A percentile compares a stretch with the other conserved stretches of the same genome.
Conservation (phyloP, 92 coral and sea anemone genomes). For the Porites cylindrica region DNA sequence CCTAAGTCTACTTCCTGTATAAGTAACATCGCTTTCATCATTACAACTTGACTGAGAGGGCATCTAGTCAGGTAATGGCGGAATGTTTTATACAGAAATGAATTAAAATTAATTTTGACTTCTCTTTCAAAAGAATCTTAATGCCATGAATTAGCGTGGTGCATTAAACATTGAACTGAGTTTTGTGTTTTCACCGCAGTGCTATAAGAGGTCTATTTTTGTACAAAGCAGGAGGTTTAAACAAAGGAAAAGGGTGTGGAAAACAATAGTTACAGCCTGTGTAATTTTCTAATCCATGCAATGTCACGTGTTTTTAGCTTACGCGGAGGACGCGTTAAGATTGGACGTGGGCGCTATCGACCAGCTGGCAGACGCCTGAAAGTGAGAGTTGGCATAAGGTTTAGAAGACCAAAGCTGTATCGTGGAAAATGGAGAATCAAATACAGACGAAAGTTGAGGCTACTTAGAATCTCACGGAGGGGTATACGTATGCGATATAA, state of each 20-base stretch:
- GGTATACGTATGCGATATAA: background rate
- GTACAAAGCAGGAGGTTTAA: no score
- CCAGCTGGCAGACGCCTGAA: constrained; percentile 1
- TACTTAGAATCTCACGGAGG: background rate
- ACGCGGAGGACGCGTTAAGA: background rate
- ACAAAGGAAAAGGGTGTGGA: background rate
- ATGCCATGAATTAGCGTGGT: no score
- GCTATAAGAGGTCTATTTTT: no score
- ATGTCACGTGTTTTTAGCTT: background rate
- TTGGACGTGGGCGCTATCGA: constrained; percentile 28
- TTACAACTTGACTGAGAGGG: no score
- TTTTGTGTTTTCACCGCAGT: no score
- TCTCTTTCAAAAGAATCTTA: no score
- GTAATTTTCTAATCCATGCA: background rate
- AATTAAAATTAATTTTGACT: no score
- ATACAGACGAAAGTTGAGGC: background rate
- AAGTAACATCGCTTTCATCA: no score
- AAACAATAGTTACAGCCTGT: background rate
- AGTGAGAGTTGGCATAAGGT: background rate
- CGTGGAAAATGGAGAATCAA: background rate
- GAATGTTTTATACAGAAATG: no score
- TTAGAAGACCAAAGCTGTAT: background rate
- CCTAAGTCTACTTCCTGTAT: no score
- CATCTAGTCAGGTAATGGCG: no score
- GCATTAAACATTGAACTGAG: no score